phyloP scores from a whole-genome alignment of 2,888 invertebrate genomes.

The Tipula lateralis region DNA sequence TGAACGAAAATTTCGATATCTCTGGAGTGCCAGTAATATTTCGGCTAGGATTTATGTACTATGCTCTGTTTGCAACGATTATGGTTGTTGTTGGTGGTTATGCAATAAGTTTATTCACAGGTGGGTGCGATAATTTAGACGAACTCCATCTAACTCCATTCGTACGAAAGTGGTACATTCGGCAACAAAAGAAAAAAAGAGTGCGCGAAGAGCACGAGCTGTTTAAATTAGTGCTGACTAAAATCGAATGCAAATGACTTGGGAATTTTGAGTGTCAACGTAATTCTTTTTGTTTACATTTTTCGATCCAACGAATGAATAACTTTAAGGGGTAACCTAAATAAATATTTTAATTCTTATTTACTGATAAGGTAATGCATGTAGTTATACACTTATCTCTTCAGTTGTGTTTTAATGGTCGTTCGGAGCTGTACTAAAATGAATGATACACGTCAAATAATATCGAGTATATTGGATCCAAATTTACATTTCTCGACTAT shows the following conservation, averaged over 20 bases:
- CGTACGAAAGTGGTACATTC: constrained; percentile 25
- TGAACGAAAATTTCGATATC: background rate
- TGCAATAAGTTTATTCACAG: constrained; percentile 57
- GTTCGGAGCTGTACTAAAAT: background rate
- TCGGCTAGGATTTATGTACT: constrained; percentile 64
- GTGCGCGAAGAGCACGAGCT: too few relatives aligned
- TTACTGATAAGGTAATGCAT: background rate
- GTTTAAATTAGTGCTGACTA: too few relatives aligned
- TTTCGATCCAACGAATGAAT: background rate
- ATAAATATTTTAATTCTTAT: background rate
- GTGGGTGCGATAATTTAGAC: constrained; percentile 34
- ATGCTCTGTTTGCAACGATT: constrained; percentile 58
- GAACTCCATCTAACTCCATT: constrained; percentile 34
- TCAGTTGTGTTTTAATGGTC: background rate
- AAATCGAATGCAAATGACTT: too few relatives aligned
- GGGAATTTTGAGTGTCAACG: too few relatives aligned
- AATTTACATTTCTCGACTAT: background rate
- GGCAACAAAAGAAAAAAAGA: background rate
- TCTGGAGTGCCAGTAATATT: constrained; percentile 43
- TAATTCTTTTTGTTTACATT: background rate
- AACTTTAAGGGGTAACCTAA: background rate
- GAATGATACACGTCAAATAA: background rate
- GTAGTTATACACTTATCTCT: background rate
- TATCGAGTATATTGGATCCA: background rate
- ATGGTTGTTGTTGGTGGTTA: constrained; percentile 58